Conservation (phyloP, 2,113 vertebrate species). For the Gopherus flavomarginatus region DNA sequence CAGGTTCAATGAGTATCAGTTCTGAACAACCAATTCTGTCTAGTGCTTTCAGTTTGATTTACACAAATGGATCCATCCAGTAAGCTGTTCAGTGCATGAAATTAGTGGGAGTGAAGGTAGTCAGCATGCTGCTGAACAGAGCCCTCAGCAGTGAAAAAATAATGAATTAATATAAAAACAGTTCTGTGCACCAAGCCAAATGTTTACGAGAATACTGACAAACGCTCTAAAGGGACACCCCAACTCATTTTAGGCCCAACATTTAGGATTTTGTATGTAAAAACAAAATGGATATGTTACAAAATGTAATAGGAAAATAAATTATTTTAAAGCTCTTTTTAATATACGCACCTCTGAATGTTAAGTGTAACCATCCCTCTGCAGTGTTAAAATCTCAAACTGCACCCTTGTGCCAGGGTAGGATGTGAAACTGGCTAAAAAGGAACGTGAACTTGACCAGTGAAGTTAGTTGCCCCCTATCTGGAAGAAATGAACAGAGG, state of each 20-base stretch:
- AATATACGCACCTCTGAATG: background rate
- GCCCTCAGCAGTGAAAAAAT: background rate
- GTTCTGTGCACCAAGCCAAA: background rate
- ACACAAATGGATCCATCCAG: background rate
- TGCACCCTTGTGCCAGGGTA: background rate
- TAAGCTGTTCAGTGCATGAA: background rate
- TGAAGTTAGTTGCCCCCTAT: background rate
- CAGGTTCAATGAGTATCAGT: background rate
- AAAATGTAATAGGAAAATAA: background rate
- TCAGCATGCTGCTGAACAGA: background rate
- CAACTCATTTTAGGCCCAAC: background rate
- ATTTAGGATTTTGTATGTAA: background rate
- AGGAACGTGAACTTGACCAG: background rate
- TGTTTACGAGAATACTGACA: background rate
- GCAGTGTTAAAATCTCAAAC: background rate
- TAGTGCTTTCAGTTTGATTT: background rate
- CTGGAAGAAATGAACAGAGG: background rate
- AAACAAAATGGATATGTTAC: rapidly evolving
- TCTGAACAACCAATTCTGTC: background rate
- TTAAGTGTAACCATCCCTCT: background rate
- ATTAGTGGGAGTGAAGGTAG: rapidly evolving
- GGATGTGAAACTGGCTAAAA: background rate
- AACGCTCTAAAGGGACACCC: background rate
- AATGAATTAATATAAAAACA: rapidly evolving
- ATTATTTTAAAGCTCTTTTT: background rate